A percentile compares a stretch with the other conserved stretches of the same genome.
Conservation (phyloP, 2,797 vertebrate species). For the Cynodonichthys magdalenae region DNA sequence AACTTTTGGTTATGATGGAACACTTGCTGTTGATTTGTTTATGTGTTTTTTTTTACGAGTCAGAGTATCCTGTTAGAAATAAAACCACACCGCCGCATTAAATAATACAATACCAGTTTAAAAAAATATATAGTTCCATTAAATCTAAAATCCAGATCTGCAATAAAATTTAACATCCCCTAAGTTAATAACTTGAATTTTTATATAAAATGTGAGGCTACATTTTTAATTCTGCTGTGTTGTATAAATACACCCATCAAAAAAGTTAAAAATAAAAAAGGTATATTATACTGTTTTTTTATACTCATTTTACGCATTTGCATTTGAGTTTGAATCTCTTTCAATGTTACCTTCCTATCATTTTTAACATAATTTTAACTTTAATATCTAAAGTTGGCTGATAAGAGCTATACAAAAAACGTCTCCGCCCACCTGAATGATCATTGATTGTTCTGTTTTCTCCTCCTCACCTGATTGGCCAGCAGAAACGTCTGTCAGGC, state of each 20-base stretch:
- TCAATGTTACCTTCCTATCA: not conserved
- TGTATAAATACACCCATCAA: too few species aligned
- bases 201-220: too few species aligned
- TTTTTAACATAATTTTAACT: not conserved
- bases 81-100: too few species aligned
- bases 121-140: too few species aligned
- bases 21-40: not conserved
- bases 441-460: conserved; percentile 65
- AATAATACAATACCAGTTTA: too few species aligned
- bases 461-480: conserved; percentile 65
- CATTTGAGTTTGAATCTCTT: not conserved
- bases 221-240: too few species aligned
- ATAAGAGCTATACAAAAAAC: not conserved
- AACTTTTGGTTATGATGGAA: conserved; percentile 6
- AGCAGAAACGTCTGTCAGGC: conserved; percentile 41
- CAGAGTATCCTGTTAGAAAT: not conserved
- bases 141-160: too few species aligned
- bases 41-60: not conserved
- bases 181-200: too few species aligned
- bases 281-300: too few species aligned
- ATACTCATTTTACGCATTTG: not conserved
- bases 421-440: conserved; percentile 42
- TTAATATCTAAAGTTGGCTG: not conserved
- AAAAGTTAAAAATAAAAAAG: too few species aligned
- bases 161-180: too few species aligned